Base-by-base conservation (phyloP, 2,888 invertebrate species). In the Parochlus steinenii region DNA sequence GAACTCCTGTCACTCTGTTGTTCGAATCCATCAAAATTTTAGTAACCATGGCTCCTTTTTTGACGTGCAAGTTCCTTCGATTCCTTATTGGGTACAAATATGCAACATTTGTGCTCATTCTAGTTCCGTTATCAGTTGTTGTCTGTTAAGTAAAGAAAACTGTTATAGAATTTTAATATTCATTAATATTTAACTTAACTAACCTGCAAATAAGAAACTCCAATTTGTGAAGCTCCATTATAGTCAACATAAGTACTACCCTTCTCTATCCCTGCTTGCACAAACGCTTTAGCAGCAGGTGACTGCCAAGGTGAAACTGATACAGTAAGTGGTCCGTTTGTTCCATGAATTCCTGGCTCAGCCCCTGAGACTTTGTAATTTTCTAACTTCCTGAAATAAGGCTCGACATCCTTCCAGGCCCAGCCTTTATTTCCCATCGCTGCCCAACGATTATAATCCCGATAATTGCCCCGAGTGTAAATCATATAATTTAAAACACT, bases 251-350 rank as follows among this genome's bases (percentile, higher is more conserved):
- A 20, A 8, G 11, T 11, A 12, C 17, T 15, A 17, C 79, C 80
- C 39, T 70, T 52, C 48, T 74, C 65, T 39, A 61, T 51, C 3
- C 71, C 73, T 1, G 73, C 70, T 42, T 24, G 18, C 6, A 23
- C 30, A 24, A 12, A 6, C 19, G 29, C 36, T 8, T 28, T 22
- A 12, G 11, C 25, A 5, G 26, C 33, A 5, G 18, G 16, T 7
- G 71, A 68, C 25, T 25, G 11, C n/a, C 25, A 26, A 4, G 19
- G 16, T 10, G 8, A 33, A 26, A 24, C 18, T 11, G 16, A 14
- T 5, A 33, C 17, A 26, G 11, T 37, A 10, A 31, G 16, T 3
- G 11, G 17, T 14, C 31, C 37, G 7, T 30, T 12, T 15, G 3
- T 24, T 17, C 15, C 20, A 11, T 37, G 37, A 26, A 25, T 31